Base-by-base conservation (phyloP, 2,113 vertebrate genomes). In the Triplophysa rosa region DNA sequence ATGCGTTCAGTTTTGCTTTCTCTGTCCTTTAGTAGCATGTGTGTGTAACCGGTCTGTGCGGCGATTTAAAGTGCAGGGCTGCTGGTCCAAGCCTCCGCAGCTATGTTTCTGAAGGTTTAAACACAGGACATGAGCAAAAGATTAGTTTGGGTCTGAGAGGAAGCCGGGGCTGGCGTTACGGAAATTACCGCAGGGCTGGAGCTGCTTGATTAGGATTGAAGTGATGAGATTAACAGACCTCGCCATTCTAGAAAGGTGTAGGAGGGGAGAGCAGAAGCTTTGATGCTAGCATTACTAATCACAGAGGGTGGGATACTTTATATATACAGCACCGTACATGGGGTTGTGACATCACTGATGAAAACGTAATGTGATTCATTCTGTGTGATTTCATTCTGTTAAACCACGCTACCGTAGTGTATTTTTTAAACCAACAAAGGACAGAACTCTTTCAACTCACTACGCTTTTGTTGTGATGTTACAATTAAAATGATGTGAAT, bases 161-260 rank as follows among this genome's bases (percentile, higher is more conserved):
- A 88, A 88, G 82, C 80, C 21, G 45, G 33, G 45, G 78, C 69
- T 85, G 86, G 83, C 84, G 65, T 81, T 76, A 79, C 54, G 84
- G 89, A 89, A 88, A 89, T 81, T 21, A 80, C 78, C 75, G 82
- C 79, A 84, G 87, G 65, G 73, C 87, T 87, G 88, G 68, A 78
- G 73, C 72, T 75, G 56, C 56, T 85, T 88, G 89, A 88, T 91
- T 87, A 87, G 87, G 77, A 86, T 79, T 85, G 84, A 79, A 70
- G 82, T 72, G 77, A 88, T 85, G 79, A 85, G 85, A 89, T 85
- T 79, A 87, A 17, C 59, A 71, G 77, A 52, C 4, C 37, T 67
- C 69, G 47, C 14, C 26, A 29, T 52, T 73, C 56, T 67, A 40
- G 52, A 67, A 58, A 66, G 77, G 69, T 67, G 67, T 71, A 73